Conservation (phyloP, 2,888 invertebrate species). For the Cryptophagus acutangulus region DNA sequence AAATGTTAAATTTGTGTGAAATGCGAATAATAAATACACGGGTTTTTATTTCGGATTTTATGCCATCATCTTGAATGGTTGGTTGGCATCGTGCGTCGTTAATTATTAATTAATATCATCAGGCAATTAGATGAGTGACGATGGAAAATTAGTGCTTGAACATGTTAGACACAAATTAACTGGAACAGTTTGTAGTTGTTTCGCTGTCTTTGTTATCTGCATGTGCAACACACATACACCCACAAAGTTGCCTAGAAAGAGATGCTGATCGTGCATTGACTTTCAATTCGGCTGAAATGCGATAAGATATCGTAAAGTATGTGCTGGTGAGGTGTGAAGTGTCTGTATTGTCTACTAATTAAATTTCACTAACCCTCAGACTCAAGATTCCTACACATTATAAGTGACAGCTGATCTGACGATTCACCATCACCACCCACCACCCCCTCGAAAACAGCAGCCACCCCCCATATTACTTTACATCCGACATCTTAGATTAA, state of each 20-base stretch:
- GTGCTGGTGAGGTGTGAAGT: constrained; percentile 40
- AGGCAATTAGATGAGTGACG: too few relatives aligned
- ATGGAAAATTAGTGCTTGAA: constrained; percentile 5
- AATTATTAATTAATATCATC: too few relatives aligned
- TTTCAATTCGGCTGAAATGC: constrained; percentile 33
- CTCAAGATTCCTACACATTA: constrained; percentile 38
- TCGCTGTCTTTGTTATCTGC: constrained; percentile 7
- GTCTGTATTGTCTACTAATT: constrained; percentile 45
- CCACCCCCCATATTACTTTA: constrained; percentile 30
- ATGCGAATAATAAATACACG: too few relatives aligned
- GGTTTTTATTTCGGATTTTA: too few relatives aligned
- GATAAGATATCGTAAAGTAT: constrained; percentile 46
- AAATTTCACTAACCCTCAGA: constrained; percentile 44
- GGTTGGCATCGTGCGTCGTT: too few relatives aligned
- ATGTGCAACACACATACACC: too few relatives aligned
- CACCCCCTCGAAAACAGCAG: neutral
- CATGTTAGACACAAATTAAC: constrained; percentile 9
- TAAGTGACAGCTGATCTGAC: constrained; percentile 44
- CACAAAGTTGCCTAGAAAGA: neutral
- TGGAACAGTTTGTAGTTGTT: constrained; percentile 1
- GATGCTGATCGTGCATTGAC: constrained; percentile 20
- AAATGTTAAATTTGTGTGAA: constrained; percentile 9
- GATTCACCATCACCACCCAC: constrained; percentile 18
- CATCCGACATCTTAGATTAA: constrained; percentile 30
- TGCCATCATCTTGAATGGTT: too few relatives aligned